Evolutionary conservation across 2,888 invertebrate species (phyloP), one percentile per base, ranked within the genome.

Genomic region (Pachliopta kotzebuea): DNA sequence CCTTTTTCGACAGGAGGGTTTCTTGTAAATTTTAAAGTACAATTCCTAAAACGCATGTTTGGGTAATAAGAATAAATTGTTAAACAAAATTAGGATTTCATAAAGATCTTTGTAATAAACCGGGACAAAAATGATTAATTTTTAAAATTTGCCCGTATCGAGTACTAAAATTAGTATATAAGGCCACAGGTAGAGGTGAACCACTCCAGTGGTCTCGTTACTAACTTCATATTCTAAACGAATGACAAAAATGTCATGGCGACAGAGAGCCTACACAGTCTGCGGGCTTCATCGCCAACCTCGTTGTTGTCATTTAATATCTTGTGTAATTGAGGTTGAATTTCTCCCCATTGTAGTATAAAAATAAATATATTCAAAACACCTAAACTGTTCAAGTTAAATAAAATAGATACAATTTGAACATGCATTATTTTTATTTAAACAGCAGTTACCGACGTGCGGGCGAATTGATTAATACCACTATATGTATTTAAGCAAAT

Each of bases 381-480:
- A 17, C 24, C 24, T 45, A 45, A 45, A 45, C 6, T 45, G 18
- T n/a, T 45, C 18, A n/a, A 11, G n/a, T 45, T 45, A 7, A 45
- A 18, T 45, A 7, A 45, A 18, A n/a, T 0, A n/a, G 29, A 11
- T 1, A 56, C 18, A 56, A 56, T 11, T 31, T 56, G 21, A 56
- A 52, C 14, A 23, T 8, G 14, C 18, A n/a, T n/a, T 21, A 17
- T 11, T 54, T 60, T 37, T 60, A 60, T 53, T 60, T 53, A 18
- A 52, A 42, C 53, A 37, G 23, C 53, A 53, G 21, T 60, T 54
- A 54, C 50, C 21, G 21, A 52, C 50, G 56, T 56, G 56, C 31
- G 61, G 56, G 56, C 42, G 55, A 62, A 62, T 56, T 56, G 56
- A 62, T 62, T 56, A 56, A 62, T 45, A 49, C 56, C 20, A 49